Conservation (phyloP, 2,113 vertebrate genomes). For the Plotosus lineatus region DNA sequence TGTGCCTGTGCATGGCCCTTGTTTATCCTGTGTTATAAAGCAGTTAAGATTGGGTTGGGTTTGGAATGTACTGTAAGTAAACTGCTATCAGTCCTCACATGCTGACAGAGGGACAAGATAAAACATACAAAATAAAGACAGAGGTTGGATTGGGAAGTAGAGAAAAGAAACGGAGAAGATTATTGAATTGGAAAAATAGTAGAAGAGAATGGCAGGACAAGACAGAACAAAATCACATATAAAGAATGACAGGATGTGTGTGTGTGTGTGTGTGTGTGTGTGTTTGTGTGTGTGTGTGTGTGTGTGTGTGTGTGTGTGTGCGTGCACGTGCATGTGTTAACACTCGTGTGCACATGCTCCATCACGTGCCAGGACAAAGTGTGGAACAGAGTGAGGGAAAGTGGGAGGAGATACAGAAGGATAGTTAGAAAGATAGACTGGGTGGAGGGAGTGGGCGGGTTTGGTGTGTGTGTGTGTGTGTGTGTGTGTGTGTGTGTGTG, state of each 20-base stretch:
- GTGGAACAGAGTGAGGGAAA: constrained; percentile 37
- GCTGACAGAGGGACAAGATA: constrained; percentile 20
- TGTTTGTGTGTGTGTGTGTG: constrained; percentile 16
- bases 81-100: constrained; percentile 37
- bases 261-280: background rate
- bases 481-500: constrained; percentile 15
- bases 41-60: constrained; percentile 45
- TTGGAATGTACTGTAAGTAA: constrained; percentile 45
- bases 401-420: constrained; percentile 55
- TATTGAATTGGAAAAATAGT: background rate
- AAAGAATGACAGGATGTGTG: constrained; percentile 46
- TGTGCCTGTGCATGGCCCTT: background rate
- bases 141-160: background rate
- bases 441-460: constrained; percentile 28
- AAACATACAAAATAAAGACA: background rate
- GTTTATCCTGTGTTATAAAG: constrained; percentile 39
- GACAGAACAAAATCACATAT: constrained; percentile 34
- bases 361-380: constrained; percentile 70
- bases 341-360: constrained; percentile 73
- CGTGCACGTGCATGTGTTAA: constrained; percentile 57
- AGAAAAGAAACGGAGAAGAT: background rate
- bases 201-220: constrained; percentile 36
- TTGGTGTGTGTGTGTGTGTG: constrained; percentile 15
- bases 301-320: constrained; percentile 6
- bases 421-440: background rate